Evolutionary conservation across 2,888 invertebrate species (phyloP), one percentile per base, ranked within the genome.

Genomic region (Andrena bucephala): DNA sequence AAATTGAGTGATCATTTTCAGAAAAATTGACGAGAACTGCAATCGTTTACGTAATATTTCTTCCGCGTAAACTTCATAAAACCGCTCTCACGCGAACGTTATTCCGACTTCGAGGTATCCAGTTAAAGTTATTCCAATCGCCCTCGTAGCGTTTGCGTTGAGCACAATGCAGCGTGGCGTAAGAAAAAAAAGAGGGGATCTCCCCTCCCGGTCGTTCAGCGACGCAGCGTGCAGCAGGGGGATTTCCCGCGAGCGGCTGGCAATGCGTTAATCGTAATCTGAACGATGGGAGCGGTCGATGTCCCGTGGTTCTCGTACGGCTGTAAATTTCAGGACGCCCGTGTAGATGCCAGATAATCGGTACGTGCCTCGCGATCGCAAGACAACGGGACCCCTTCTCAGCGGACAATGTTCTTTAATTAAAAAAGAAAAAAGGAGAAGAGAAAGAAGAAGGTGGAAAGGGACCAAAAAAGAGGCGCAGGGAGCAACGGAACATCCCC

Each of bases 191-290:
- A 27, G 29, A n/a, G n/a, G 31, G 31, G 31, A 60, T 31, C 60
- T 33, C 33, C 31, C 31, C 8, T 16, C 20, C 13, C 20, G 31
- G n/a, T 31, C 52, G 31, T 67, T 33, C 31, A 33, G 20, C 52
- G 52, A 31, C 13, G 20, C 31, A 33, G 2, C 33, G 52, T 10
- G 31, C 31, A 31, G 31, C 52, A 16, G 16, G 36, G 33, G 13
- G 54, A 36, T 68, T 68, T 36, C 68, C 50, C 68, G 31, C 13
- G 52, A 67, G 48, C 50, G 29, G 31, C 31, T 31, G 52, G 31
- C 67, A 36, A 63, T 63, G 68, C 24, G 54, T 68, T 71, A 71
- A 77, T 77, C 67, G 29, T 63, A 59, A 72, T 42, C 63, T 62
- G 63, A 62, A 70, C 66, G 52, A 67, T 33, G 13, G 36, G 42